A percentile compares a stretch with the other conserved stretches of the same genome.
These are phyloP conservation scores for Belonocnema kinseyi DNA, from an alignment of 1,140 invertebrate genomes.

Conservation along the genomic window DNA sequence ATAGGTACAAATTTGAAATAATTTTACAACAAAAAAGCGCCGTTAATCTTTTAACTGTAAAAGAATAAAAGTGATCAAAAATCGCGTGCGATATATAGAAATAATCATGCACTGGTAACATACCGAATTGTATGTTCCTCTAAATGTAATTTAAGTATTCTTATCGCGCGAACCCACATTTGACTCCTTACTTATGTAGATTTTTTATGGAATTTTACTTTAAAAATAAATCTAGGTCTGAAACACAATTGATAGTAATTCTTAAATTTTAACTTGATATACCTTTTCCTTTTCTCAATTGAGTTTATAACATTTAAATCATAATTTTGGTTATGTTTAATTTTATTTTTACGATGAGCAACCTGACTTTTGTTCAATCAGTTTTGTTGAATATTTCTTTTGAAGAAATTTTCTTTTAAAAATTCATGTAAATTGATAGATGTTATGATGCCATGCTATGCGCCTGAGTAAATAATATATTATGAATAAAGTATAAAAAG, in stretches of 20 bases:
- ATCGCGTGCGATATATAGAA: too few species aligned
- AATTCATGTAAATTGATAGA: too few species aligned
- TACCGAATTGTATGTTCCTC: too few species aligned
- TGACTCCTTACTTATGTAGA: conserved; percentile 63
- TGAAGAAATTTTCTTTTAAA: too few species aligned
- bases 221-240: conserved; percentile 70
- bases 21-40: not conserved
- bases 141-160: not conserved
- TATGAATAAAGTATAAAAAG: too few species aligned
- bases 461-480: too few species aligned
- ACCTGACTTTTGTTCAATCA: not conserved
- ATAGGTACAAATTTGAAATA: conserved; percentile 35
- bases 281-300: conserved; percentile 15
- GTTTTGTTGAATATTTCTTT: too few species aligned
- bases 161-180: conserved; percentile 42
- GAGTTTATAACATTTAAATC: not conserved
- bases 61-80: too few species aligned
- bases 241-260: conserved; percentile 44
- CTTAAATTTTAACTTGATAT: not conserved
- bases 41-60: not conserved
- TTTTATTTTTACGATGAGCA: conserved; percentile 33
- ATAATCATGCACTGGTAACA: too few species aligned
- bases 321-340: conserved; percentile 34
- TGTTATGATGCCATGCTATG: too few species aligned
- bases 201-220: conserved; percentile 69